Evolutionary conservation across 2,797 vertebrate species (phyloP).

Genomic region (Discoglossus pictus): DNA sequence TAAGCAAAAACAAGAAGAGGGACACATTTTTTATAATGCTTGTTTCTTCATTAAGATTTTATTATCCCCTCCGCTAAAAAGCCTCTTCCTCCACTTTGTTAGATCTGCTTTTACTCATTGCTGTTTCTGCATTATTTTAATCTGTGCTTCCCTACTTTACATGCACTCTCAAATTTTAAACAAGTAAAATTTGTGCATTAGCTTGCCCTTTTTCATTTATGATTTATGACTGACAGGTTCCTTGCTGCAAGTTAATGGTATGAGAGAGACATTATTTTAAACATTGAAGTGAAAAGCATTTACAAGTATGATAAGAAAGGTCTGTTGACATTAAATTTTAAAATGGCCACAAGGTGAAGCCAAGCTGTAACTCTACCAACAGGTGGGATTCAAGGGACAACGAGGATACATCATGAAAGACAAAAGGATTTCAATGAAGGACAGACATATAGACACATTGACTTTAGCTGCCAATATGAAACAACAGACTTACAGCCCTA

Average conservation of each 20-base stretch:
- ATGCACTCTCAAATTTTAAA: conserved; percentile 84
- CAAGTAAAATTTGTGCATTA: conserved; percentile 94
- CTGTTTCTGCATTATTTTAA: conserved; percentile 91
- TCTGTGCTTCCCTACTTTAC: conserved; percentile 84
- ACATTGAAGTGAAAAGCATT: conserved; percentile 99
- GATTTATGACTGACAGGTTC: conserved; percentile 90
- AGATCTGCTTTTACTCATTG: conserved; percentile 69
- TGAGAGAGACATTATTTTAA: conserved; percentile 97
- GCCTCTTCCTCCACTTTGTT: conserved; percentile 69
- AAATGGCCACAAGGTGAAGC: conserved; percentile 83
- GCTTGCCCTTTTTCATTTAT: conserved; percentile 84
- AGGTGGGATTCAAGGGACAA: conserved; percentile 50
- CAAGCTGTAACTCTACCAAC: conserved; percentile 59
- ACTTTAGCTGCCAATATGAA: too few relatives aligned
- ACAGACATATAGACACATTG: too few relatives aligned
- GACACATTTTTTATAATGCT: conserved; percentile 91
- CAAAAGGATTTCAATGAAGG: too few relatives aligned
- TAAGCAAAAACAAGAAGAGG: conserved; percentile 66
- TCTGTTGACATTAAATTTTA: conserved; percentile 94
- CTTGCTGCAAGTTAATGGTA: conserved; percentile 88
- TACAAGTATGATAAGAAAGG: conserved; percentile 95
- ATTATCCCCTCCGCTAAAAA: conserved; percentile 84
- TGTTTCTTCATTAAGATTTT: conserved; percentile 97
- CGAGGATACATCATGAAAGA: conserved; percentile 38
- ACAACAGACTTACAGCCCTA: too few relatives aligned